A percentile compares a stretch with the other conserved stretches of the same genome.
phyloP scores from a whole-genome alignment of 2,113 vertebrate species.

The Osmerus mordax region DNA sequence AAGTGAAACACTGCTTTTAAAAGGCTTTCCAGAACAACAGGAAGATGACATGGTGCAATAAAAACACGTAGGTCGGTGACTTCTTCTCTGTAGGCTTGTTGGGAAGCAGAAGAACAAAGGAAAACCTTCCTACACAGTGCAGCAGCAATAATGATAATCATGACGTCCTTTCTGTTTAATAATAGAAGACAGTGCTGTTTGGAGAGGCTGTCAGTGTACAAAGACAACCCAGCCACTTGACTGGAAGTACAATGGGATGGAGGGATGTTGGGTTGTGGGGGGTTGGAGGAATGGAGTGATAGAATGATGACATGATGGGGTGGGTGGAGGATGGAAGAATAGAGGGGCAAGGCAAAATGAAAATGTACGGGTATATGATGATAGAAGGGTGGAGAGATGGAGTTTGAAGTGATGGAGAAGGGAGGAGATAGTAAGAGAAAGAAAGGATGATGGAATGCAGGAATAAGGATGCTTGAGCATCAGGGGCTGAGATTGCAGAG shows the following conservation, averaged over 20 bases:
- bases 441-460: background rate
- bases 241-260: slow-evolving; percentile 22
- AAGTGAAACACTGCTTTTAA: slow-evolving; percentile 11
- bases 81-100: background rate
- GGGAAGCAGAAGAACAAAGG: background rate
- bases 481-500: background rate
- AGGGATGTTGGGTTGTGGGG: background rate
- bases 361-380: background rate
- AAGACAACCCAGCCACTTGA: slow-evolving; percentile 21
- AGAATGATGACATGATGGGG: slow-evolving; percentile 13
- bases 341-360: background rate
- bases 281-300: slow-evolving; percentile 11
- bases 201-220: slow-evolving; percentile 27
- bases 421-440: background rate
- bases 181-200: slow-evolving; percentile 56
- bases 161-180: slow-evolving; percentile 51
- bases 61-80: background rate
- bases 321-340: background rate
- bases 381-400: background rate
- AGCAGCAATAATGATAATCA: slow-evolving; percentile 10
- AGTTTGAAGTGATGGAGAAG: background rate
- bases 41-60: background rate
- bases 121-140: slow-evolving; percentile 31
- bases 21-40: background rate
- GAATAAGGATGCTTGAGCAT: background rate